These are phyloP conservation scores for Apomyelois bistriatella DNA, from an alignment of 2,888 invertebrate species.

Conservation along the genomic window DNA sequence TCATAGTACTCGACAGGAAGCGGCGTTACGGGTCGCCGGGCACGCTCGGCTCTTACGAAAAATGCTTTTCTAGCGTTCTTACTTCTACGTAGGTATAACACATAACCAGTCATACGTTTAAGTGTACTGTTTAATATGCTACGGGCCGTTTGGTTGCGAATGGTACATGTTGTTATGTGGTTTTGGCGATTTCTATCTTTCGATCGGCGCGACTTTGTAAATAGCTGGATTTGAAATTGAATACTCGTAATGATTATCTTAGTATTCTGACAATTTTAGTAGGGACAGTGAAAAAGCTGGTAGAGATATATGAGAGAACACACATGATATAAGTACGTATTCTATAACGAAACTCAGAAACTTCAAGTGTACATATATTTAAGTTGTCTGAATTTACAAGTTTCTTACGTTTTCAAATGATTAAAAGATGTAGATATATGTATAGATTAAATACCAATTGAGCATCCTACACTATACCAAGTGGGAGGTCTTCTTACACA, in stretches of 20 bases:
- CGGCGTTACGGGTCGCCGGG: slow-evolving; percentile 70
- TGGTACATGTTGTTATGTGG: slow-evolving; percentile 19
- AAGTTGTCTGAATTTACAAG: too few relatives aligned
- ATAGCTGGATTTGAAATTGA: too few relatives aligned
- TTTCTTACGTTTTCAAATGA: too few relatives aligned
- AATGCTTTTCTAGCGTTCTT: slow-evolving; percentile 47
- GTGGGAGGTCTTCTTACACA: slow-evolving; percentile 2
- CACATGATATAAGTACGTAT: too few relatives aligned
- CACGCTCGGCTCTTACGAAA: slow-evolving; percentile 70
- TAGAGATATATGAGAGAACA: too few relatives aligned
- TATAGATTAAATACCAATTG: neutral
- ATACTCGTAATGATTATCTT: too few relatives aligned
- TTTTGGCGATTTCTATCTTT: neutral
- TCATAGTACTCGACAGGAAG: slow-evolving; percentile 78
- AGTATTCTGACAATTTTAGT: too few relatives aligned
- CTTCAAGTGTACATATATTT: too few relatives aligned
- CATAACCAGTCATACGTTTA: slow-evolving; percentile 55
- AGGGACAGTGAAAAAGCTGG: too few relatives aligned
- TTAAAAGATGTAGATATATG: too few relatives aligned
- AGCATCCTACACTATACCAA: neutral
- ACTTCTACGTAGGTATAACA: slow-evolving; percentile 48
- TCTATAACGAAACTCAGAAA: too few relatives aligned
- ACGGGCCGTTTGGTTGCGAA: slow-evolving; percentile 19
- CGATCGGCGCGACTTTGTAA: neutral
- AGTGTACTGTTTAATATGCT: slow-evolving; percentile 38